Evolutionary conservation across 2,888 invertebrate species (phyloP).

Genomic region (Adineta ricciae): DNA sequence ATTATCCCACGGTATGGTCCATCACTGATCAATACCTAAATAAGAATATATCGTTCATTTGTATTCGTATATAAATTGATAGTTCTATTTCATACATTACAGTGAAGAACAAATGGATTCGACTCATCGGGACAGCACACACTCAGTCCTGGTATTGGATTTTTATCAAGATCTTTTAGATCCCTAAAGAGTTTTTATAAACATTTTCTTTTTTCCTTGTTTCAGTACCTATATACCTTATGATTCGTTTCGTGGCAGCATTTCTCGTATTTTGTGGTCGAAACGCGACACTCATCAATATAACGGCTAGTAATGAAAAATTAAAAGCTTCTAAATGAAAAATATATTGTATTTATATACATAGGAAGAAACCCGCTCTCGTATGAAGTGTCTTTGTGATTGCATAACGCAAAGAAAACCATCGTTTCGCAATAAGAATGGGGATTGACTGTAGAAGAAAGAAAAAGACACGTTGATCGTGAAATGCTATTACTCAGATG

Average conservation of each 20-base stretch:
- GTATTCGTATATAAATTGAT: background rate
- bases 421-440: too few species aligned
- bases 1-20: background rate
- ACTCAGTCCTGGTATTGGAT: background rate
- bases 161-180: background rate
- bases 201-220: background rate
- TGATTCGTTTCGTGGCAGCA: background rate
- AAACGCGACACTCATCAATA: background rate
- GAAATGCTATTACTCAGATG: too few species aligned
- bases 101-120: too few species aligned
- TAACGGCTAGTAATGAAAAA: too few species aligned
- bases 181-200: background rate
- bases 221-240: background rate
- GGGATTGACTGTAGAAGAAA: too few species aligned
- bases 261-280: background rate
- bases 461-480: too few species aligned
- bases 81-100: too few species aligned
- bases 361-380: too few species aligned
- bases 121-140: background rate
- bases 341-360: too few species aligned
- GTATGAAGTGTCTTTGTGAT: too few species aligned
- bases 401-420: too few species aligned
- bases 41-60: background rate
- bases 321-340: too few species aligned
- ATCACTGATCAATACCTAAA: conserved; percentile 10